These are phyloP conservation scores for Crypturellus undulatus DNA, from an alignment of 2,113 vertebrate species.

Conservation along the genomic window DNA sequence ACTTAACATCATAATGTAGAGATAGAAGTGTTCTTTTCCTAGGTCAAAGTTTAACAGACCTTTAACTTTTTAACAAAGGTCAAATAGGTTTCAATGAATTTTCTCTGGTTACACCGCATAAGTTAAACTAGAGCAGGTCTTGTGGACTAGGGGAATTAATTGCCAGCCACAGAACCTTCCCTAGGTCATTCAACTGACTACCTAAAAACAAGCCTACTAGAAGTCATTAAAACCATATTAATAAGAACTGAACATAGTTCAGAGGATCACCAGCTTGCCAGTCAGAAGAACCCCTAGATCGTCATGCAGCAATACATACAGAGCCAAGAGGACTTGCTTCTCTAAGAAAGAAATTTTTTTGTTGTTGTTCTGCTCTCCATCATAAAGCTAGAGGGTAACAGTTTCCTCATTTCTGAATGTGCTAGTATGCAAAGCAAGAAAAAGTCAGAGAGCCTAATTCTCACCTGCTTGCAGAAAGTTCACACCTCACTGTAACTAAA, in stretches of 20 bases:
- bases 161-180: constrained; percentile 15
- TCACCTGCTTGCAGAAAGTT: constrained; percentile 31
- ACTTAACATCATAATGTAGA: neutral
- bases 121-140: neutral
- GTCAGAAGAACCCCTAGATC: accelerated
- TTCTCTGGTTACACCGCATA: neutral
- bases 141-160: neutral
- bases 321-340: neutral
- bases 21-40: neutral
- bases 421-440: neutral
- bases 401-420: neutral
- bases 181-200: neutral
- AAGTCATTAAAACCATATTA: neutral
- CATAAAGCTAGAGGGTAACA: neutral
- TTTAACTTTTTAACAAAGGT: constrained; percentile 38
- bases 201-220: neutral
- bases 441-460: constrained; percentile 32
- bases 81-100: neutral
- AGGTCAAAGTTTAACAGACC: constrained; percentile 21
- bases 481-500: neutral
- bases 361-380: neutral
- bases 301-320: neutral
- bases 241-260: neutral
- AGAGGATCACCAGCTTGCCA: neutral
- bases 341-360: neutral